A percentile compares a stretch with the other conserved stretches of the same genome.
phyloP scores from a whole-genome alignment of 2,113 vertebrate species.

The Kobus ellipsiprymnus region DNA sequence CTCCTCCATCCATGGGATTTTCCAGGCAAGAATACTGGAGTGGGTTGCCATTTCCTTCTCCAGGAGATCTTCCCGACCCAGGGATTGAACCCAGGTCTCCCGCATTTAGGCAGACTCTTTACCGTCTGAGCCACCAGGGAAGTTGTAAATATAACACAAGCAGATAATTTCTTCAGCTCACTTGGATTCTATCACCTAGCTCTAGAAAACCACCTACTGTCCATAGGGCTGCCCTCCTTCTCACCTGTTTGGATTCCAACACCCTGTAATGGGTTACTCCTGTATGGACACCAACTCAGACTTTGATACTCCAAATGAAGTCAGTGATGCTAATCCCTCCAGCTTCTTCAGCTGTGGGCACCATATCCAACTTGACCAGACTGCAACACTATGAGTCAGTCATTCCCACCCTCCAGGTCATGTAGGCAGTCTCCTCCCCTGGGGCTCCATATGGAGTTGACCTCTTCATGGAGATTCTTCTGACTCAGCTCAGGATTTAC shows the following conservation, averaged over 20 bases:
- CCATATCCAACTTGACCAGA: background rate
- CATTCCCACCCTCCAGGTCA: background rate
- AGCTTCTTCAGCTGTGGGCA: background rate
- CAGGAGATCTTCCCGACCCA: too few relatives aligned
- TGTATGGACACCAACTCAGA: background rate
- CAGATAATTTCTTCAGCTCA: background rate
- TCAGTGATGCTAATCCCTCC: background rate
- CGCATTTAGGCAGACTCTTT: accelerated
- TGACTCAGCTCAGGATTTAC: background rate
- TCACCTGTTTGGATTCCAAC: background rate
- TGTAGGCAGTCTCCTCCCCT: background rate
- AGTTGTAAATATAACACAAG: background rate
- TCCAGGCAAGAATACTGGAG: too few relatives aligned
- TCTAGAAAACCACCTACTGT: background rate
- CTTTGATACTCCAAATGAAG: background rate
- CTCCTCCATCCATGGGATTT: too few relatives aligned
- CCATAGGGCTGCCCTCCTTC: background rate
- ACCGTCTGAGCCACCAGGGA: too few relatives aligned
- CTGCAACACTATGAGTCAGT: background rate
- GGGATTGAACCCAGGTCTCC: too few relatives aligned
- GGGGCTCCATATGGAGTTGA: background rate
- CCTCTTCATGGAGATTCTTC: background rate
- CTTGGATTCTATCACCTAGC: background rate
- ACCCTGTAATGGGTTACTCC: background rate
- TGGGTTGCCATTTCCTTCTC: too few relatives aligned